These are phyloP conservation scores for Chondrilla cf. caribensis DNA, from an alignment of 37 sponge, comb jelly and placozoan genomes.

Conservation along the genomic window DNA sequence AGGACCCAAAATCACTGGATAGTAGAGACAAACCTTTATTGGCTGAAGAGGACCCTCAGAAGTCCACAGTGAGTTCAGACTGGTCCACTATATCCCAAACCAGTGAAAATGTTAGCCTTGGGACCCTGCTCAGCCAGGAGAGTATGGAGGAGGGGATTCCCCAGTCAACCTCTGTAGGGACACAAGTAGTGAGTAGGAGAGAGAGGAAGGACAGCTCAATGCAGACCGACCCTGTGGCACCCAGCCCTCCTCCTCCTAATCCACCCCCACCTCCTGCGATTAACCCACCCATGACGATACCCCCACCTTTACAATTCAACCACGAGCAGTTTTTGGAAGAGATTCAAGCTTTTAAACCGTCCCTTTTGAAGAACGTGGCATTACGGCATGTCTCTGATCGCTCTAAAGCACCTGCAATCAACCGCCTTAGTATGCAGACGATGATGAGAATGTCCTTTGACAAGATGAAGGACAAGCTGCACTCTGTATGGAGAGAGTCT, in stretches of 20 bases:
- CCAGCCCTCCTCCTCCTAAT: background rate
- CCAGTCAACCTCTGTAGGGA: background rate
- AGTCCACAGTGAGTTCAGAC: no score
- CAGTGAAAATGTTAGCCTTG: no score
- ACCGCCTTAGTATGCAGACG: slow-evolving; percentile 2
- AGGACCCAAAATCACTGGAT: no score
- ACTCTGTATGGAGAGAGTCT: slow-evolving; percentile 12
- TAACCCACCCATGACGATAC: background rate
- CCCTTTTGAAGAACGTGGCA: background rate
- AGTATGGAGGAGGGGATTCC: background rate
- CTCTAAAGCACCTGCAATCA: background rate
- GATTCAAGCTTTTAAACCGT: background rate
- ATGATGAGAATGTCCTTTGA: background rate
- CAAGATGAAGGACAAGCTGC: slow-evolving; percentile 17
- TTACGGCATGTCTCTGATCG: background rate
- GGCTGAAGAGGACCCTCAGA: no score
- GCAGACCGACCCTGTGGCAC: background rate
- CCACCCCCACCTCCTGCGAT: background rate
- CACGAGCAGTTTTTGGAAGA: background rate
- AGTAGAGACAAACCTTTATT: no score
- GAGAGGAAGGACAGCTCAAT: background rate
- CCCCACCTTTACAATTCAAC: background rate
- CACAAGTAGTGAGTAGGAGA: background rate
- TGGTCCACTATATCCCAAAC: no score
- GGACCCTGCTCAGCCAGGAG: no score